Percentiles rank a stretch among this genome's conserved stretches.
phyloP scores from a whole-genome alignment of 2,797 vertebrate species.

The Thamnophis elegans region DNA sequence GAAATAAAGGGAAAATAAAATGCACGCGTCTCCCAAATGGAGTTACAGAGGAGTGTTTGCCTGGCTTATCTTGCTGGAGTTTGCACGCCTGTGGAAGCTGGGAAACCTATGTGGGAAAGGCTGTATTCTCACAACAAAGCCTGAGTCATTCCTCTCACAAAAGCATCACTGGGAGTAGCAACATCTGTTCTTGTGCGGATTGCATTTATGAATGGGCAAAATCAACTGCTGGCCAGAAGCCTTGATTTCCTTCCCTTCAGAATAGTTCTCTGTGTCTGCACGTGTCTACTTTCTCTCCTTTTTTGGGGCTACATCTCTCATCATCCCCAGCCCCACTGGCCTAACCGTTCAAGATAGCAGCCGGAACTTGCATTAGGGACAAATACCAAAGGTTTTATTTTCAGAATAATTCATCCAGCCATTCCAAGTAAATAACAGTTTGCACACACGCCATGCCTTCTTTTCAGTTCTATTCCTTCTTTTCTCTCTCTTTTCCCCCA shows the following conservation, averaged over 20 bases:
- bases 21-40: background rate
- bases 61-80: background rate
- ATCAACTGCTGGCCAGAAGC: background rate
- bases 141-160: background rate
- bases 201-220: background rate
- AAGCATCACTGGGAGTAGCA: background rate
- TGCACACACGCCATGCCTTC: constrained; percentile 57
- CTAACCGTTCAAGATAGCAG: background rate
- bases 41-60: background rate
- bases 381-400: constrained; percentile 33
- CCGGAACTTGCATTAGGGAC: constrained; percentile 36
- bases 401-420: constrained; percentile 47
- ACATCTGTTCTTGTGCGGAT: background rate
- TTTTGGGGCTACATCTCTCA: background rate
- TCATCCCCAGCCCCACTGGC: background rate
- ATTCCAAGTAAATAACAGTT: constrained; percentile 38
- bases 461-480: background rate
- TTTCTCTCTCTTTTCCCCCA: constrained; percentile 12
- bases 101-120: background rate
- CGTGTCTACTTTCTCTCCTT: background rate
- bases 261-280: background rate
- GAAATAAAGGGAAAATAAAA: background rate
- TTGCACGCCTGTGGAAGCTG: background rate
- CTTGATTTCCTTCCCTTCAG: background rate
- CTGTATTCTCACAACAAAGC: background rate